Evolutionary conservation across 2,888 invertebrate species (phyloP).

Genomic region (Spatulosminthurus flaviceps): DNA sequence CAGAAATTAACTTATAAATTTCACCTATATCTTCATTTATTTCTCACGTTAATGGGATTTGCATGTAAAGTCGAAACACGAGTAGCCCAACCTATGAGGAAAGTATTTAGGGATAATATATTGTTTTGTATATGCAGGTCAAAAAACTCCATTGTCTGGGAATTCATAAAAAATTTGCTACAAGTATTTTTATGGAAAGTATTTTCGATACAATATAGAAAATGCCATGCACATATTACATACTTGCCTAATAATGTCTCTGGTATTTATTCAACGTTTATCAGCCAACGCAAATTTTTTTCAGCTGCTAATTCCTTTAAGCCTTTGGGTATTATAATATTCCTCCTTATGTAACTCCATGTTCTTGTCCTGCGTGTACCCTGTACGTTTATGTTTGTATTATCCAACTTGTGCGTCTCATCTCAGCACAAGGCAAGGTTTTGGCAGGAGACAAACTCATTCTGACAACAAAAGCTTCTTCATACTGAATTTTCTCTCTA

Average conservation of each 20-base stretch:
- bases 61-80: too few relatives aligned
- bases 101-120: background rate
- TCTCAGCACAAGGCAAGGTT: background rate
- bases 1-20: too few relatives aligned
- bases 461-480: background rate
- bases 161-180: background rate
- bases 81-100: too few relatives aligned
- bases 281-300: slow-evolving; percentile 22
- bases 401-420: background rate
- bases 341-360: too few relatives aligned
- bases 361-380: background rate
- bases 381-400: background rate
- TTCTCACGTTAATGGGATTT: too few relatives aligned
- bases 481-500: background rate
- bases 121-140: background rate
- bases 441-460: background rate
- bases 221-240: too few relatives aligned
- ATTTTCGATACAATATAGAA: too few relatives aligned
- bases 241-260: too few relatives aligned
- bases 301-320: background rate
- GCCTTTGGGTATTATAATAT: background rate
- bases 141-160: slow-evolving; percentile 9
- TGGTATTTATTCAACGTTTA: slow-evolving; percentile 10
- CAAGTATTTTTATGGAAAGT: too few relatives aligned
- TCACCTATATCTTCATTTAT: too few relatives aligned